These are phyloP conservation scores for Rhyacophila brunnea DNA, from an alignment of 1,140 invertebrate genomes.

Conservation along the genomic window DNA sequence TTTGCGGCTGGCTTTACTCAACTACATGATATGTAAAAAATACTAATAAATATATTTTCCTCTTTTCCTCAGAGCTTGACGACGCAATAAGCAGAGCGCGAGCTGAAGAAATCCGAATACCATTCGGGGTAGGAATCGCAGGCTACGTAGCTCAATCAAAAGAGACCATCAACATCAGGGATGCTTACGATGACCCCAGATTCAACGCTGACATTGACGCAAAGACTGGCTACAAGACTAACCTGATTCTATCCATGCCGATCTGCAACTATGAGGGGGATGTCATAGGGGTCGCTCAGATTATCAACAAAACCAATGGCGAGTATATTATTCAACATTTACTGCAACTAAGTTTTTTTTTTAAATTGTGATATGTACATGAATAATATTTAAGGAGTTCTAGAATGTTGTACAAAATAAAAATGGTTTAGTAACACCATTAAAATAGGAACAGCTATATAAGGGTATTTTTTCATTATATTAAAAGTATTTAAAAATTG, in stretches of 20 bases:
- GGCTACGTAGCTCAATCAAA: conserved; percentile 87
- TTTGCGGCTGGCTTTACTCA: no score
- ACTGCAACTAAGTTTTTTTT: no score
- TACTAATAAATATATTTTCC: neutral
- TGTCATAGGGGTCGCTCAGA: conserved; percentile 95
- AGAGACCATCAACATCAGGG: conserved; percentile 84
- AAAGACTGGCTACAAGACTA: conserved; percentile 89
- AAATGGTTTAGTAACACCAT: no score
- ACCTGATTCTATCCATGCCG: conserved; percentile 88
- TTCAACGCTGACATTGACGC: conserved; percentile 93
- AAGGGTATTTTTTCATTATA: no score
- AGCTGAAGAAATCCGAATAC: conserved; percentile 80
- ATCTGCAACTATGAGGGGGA: conserved; percentile 95
- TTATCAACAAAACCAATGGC: conserved; percentile 92
- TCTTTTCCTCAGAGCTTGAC: conserved; percentile 59
- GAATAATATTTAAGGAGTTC: no score
- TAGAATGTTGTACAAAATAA: no score
- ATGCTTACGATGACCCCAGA: conserved; percentile 79
- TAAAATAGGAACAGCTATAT: no score
- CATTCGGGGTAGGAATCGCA: conserved; percentile 88
- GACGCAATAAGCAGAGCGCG: conserved; percentile 70
- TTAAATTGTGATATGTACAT: no score
- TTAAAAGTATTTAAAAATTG: no score
- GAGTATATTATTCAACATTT: no score
- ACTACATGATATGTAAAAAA: neutral